Percentiles rank a stretch among this genome's conserved stretches.
Evolutionary conservation across 2,113 vertebrate species (phyloP).

Genomic region (Tapirus terrestris): DNA sequence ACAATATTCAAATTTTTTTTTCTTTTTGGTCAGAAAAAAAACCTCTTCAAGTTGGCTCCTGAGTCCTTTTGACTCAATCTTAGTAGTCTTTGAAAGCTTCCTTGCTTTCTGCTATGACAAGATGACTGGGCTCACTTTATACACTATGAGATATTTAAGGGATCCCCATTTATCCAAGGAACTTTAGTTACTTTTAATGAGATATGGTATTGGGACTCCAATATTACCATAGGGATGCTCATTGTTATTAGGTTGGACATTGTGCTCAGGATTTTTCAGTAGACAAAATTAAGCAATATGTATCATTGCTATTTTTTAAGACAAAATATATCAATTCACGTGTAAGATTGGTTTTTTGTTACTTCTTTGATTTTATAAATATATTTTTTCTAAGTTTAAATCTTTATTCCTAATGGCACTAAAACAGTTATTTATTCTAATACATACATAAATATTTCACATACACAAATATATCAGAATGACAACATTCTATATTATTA

Average conservation of each 20-base stretch:
- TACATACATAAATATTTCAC: not conserved
- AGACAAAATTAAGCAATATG: not conserved
- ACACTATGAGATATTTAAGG: not conserved
- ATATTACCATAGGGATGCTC: not conserved
- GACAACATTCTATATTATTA: not conserved
- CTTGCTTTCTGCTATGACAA: not conserved
- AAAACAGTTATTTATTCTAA: not conserved
- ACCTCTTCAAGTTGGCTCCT: not conserved
- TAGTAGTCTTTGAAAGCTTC: not conserved
- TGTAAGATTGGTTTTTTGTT: not conserved
- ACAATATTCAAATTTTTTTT: not conserved
- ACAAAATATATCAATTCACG: not conserved
- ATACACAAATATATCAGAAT: not conserved
- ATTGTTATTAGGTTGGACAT: not conserved
- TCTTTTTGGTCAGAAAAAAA: not conserved
- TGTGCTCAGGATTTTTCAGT: not conserved
- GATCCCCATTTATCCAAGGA: not conserved
- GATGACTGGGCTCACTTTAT: not conserved
- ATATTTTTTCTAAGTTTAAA: not conserved
- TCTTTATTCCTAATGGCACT: not conserved
- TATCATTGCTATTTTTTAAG: not conserved
- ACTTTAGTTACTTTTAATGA: not conserved
- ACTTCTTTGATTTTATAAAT: not conserved
- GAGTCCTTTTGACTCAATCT: too few relatives aligned
- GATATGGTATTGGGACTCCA: not conserved